Evolutionary conservation across 2,797 vertebrate species (phyloP).

Genomic region (Somateria mollissima): DNA sequence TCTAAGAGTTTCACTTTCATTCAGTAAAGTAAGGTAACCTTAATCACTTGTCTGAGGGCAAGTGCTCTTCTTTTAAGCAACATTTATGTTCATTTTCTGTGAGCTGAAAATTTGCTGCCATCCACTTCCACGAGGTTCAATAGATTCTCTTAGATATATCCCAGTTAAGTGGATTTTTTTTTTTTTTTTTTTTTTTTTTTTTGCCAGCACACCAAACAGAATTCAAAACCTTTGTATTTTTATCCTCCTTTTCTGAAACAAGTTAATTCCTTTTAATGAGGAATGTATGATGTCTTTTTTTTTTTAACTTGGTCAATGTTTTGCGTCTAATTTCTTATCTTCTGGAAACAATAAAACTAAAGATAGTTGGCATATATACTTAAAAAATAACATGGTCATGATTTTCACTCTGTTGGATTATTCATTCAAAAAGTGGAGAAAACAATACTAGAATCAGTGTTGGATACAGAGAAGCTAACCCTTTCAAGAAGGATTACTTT

Average conservation of each 20-base stretch:
- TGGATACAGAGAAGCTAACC: not conserved
- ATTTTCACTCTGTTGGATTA: conserved; percentile 11
- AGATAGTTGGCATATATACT: not conserved
- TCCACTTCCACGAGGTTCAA: not conserved
- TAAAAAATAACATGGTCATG: not conserved
- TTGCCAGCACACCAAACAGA: not conserved
- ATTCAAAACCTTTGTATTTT: not conserved
- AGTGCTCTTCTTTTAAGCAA: not conserved
- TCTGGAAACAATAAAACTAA: not conserved
- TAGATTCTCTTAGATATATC: not conserved
- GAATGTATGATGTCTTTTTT: not conserved
- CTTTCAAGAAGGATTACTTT: not conserved
- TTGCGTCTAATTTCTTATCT: not conserved
- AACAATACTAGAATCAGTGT: not conserved
- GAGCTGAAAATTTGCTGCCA: not conserved
- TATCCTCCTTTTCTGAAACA: not conserved
- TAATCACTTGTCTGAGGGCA: not conserved
- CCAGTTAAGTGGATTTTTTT: not conserved
- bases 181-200: not conserved
- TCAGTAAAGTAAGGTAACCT: not conserved
- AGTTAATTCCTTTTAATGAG: not conserved
- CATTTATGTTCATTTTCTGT: not conserved
- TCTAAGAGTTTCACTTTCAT: not conserved
- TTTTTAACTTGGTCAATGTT: not conserved
- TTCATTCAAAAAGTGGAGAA: not conserved